These are phyloP conservation scores for Hymenochirus boettgeri DNA, from an alignment of 2,113 vertebrate species.

Conservation along the genomic window DNA sequence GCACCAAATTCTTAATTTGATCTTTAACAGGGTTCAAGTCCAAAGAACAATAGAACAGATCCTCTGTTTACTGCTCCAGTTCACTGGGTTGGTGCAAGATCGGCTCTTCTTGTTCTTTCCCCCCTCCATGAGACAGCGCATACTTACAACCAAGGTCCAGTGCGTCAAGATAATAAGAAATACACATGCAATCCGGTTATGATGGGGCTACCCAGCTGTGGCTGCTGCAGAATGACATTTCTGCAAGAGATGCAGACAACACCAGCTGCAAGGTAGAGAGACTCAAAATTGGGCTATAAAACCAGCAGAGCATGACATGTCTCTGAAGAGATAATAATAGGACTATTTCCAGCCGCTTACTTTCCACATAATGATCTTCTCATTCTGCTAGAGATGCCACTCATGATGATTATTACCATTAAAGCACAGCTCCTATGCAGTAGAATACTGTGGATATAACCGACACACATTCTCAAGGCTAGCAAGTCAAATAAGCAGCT, in stretches of 20 bases:
- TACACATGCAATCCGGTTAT: slow-evolving; percentile 1
- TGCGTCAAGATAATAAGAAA: slow-evolving; percentile 33
- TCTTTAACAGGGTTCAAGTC: slow-evolving; percentile 23
- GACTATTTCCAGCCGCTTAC: slow-evolving; percentile 34
- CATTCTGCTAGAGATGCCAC: slow-evolving; percentile 5
- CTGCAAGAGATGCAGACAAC: slow-evolving; percentile 28
- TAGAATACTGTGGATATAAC: too few species aligned
- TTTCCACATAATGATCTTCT: slow-evolving; percentile 10
- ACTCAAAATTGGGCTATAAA: slow-evolving; percentile 38
- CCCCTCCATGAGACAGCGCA: background rate
- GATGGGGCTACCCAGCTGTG: slow-evolving; percentile 38
- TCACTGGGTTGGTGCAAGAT: slow-evolving; percentile 20
- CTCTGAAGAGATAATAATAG: slow-evolving; percentile 34
- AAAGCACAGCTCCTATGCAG: too few species aligned
- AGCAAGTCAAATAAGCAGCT: too few species aligned
- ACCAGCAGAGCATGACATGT: slow-evolving; percentile 25
- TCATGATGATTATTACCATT: slow-evolving; percentile 23
- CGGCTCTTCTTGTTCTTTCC: slow-evolving; percentile 4
- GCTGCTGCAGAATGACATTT: slow-evolving; percentile 33
- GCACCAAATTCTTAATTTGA: slow-evolving; percentile 2
- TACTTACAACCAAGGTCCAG: slow-evolving; percentile 40
- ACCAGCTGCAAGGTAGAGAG: slow-evolving; percentile 35
- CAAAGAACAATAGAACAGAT: slow-evolving; percentile 20
- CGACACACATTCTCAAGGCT: too few species aligned
- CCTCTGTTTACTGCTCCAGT: slow-evolving; percentile 19